Evolutionary conservation across 2,113 vertebrate species (phyloP).

Genomic region (Rhizomys pruinosus): DNA sequence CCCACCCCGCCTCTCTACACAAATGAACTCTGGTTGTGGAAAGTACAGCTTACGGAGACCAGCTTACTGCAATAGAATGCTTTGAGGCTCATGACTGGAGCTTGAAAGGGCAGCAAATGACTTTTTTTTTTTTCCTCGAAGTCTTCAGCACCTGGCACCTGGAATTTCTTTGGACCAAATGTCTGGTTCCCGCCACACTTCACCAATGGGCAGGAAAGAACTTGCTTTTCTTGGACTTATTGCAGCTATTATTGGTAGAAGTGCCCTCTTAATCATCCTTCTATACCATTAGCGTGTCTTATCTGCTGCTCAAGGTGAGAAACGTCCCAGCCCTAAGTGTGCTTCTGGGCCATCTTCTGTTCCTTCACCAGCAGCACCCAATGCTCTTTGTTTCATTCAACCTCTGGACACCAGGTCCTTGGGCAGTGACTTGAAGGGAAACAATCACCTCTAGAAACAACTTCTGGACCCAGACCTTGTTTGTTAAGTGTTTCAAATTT

Average conservation of each 20-base stretch:
- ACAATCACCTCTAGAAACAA: neutral
- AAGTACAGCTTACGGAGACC: neutral
- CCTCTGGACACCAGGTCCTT: neutral
- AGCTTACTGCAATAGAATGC: neutral
- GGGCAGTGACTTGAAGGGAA: neutral
- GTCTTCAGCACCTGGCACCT: too few relatives aligned
- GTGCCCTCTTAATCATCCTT: accelerated
- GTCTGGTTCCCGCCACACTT: neutral
- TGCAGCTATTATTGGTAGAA: neutral
- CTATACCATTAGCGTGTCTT: too few relatives aligned
- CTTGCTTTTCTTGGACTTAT: neutral
- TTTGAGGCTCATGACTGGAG: neutral
- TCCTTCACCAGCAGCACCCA: neutral
- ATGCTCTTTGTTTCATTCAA: neutral
- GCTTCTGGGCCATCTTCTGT: neutral
- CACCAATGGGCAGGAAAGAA: neutral
- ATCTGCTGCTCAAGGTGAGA: neutral
- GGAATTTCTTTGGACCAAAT: neutral
- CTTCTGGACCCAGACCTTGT: neutral
- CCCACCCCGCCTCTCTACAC: neutral
- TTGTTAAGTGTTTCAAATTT: conserved; percentile 6
- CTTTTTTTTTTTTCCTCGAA: neutral
- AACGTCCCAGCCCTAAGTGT: neutral
- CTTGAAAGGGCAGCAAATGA: neutral
- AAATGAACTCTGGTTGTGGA: neutral